Percentiles rank a stretch among this genome's conserved stretches.
These are phyloP conservation scores for Pyrocephalus nanus DNA, from an alignment of 2,797 vertebrate species.

Conservation along the genomic window DNA sequence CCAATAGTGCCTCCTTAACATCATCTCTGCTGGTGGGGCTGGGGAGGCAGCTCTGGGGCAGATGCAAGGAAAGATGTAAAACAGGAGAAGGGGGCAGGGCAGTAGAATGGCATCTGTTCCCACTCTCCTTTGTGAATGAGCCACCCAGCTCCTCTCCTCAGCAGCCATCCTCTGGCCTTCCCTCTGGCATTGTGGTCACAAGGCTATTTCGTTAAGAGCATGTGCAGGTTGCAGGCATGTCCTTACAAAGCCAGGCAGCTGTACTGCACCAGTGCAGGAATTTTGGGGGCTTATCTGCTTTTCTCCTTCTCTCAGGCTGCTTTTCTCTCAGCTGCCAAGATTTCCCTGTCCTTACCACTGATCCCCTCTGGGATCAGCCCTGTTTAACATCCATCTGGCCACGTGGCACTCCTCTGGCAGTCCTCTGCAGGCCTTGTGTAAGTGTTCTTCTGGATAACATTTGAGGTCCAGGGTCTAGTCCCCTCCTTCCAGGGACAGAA, in stretches of 20 bases:
- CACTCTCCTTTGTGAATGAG: accelerated
- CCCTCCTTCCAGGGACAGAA: background rate
- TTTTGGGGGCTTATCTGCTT: background rate
- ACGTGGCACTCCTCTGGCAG: background rate
- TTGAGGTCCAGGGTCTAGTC: background rate
- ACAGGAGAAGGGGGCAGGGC: accelerated
- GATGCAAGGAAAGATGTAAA: background rate
- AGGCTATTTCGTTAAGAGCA: background rate
- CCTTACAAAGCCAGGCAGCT: background rate
- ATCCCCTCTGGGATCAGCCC: background rate
- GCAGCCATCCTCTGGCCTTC: accelerated
- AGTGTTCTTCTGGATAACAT: background rate
- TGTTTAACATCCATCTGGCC: background rate
- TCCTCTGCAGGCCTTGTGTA: background rate
- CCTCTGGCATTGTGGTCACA: background rate
- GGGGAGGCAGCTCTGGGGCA: background rate
- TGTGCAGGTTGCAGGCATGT: accelerated
- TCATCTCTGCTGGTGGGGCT: background rate
- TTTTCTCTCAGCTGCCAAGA: background rate
- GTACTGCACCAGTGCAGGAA: background rate
- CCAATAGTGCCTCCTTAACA: accelerated
- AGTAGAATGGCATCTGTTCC: background rate
- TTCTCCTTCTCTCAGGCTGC: background rate
- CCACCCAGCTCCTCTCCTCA: background rate
- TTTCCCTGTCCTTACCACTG: background rate